Evolutionary conservation across 2,888 invertebrate species (phyloP).

Genomic region (Rotaria magnacalcarata): DNA sequence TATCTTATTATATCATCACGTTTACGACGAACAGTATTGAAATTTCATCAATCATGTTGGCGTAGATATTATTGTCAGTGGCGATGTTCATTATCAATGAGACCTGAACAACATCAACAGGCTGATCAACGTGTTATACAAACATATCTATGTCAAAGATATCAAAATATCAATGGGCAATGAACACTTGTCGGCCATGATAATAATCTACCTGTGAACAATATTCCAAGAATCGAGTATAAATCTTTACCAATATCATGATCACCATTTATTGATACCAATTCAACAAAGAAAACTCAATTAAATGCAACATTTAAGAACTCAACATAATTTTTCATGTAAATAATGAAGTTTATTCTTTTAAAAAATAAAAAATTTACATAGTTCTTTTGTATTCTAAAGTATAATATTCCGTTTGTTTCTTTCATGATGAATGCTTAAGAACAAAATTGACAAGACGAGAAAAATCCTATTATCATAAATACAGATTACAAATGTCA

Average conservation of each 20-base stretch:
- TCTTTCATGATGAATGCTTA: no score
- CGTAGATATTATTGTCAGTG: background rate
- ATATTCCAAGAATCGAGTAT: background rate
- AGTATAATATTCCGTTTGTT: no score
- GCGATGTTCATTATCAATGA: background rate
- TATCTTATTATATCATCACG: conserved; percentile 12
- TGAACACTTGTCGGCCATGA: background rate
- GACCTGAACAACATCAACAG: background rate
- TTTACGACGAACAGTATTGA: background rate
- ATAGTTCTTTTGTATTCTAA: no score
- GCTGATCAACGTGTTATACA: background rate
- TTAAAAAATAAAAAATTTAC: no score
- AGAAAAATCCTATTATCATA: no score
- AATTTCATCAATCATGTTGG: background rate
- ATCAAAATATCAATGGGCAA: background rate
- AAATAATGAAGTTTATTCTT: no score
- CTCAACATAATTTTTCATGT: no score
- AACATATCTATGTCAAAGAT: background rate
- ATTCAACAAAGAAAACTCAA: background rate
- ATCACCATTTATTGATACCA: background rate
- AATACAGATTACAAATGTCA: no score
- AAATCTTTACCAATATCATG: background rate
- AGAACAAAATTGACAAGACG: no score
- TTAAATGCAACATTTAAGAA: no score
- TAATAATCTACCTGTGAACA: background rate